These are phyloP conservation scores for Chaitophorus viminalis DNA, from an alignment of 2,888 invertebrate genomes.

Conservation along the genomic window DNA sequence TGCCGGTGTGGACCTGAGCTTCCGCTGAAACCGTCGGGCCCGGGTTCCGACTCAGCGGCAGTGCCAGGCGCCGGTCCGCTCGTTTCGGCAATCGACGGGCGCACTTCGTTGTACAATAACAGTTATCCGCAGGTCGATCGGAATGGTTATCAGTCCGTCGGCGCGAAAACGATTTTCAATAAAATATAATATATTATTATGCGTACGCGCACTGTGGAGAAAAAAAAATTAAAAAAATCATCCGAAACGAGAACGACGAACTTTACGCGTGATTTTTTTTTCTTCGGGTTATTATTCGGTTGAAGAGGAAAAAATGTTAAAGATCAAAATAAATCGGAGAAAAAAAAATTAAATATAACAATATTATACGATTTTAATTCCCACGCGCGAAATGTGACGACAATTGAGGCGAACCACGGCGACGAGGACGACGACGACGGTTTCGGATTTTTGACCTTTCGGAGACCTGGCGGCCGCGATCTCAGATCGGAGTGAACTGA, in stretches of 20 bases:
- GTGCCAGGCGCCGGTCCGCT: neutral
- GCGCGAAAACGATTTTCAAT: neutral
- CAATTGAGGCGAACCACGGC: constrained; percentile 6
- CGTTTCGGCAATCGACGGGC: neutral
- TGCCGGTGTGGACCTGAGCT: constrained; percentile 58
- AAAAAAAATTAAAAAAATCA: neutral
- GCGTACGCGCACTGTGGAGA: no score
- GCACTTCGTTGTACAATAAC: no score
- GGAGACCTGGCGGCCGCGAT: constrained; percentile 62
- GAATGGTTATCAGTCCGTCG: neutral
- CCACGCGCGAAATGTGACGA: constrained; percentile 29
- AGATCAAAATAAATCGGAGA: neutral
- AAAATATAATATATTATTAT: no score
- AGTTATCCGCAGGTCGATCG: neutral
- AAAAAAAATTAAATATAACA: constrained; percentile 9
- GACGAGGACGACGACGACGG: constrained; percentile 17
- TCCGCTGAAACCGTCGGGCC: constrained; percentile 55
- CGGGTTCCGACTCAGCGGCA: constrained; percentile 10
- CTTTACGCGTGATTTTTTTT: neutral
- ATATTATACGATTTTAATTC: constrained; percentile 5
- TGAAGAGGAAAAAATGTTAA: neutral
- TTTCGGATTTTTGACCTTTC: constrained; percentile 59
- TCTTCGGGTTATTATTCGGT: neutral
- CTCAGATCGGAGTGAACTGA: constrained; percentile 61
- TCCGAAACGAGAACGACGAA: neutral